These are phyloP conservation scores for Reticulitermes speratus DNA, from an alignment of 1,140 invertebrate genomes.

Conservation along the genomic window DNA sequence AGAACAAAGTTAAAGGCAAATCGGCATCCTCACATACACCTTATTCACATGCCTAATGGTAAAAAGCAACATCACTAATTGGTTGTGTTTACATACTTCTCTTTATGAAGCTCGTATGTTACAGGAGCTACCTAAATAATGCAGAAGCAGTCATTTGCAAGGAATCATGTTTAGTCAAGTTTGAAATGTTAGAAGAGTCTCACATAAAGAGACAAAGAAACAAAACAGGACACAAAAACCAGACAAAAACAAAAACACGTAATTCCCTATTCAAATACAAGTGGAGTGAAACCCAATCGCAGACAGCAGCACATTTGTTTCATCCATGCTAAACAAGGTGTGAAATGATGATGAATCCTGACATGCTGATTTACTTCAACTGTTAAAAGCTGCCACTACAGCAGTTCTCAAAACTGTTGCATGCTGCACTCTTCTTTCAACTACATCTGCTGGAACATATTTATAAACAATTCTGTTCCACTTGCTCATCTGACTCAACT, in stretches of 20 bases:
- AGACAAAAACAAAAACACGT: not conserved
- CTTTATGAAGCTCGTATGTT: too few species aligned
- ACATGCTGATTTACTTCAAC: not conserved
- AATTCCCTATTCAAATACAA: too few species aligned
- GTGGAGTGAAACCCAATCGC: not conserved
- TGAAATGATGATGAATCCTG: not conserved
- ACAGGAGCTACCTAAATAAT: too few species aligned
- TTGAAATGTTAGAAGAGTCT: not conserved
- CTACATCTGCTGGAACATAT: not conserved
- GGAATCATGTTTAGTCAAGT: not conserved
- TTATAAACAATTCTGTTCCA: not conserved
- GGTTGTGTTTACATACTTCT: too few species aligned
- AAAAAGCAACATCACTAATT: too few species aligned
- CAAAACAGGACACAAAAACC: not conserved
- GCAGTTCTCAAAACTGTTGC: not conserved
- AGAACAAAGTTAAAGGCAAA: too few species aligned
- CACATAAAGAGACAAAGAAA: not conserved
- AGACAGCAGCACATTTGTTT: not conserved
- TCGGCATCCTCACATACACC: too few species aligned
- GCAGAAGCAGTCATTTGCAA: not conserved
- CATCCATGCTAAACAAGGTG: not conserved
- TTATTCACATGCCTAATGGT: too few species aligned
- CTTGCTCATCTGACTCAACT: not conserved
- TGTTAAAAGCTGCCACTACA: not conserved
- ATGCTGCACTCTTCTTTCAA: slow-evolving; percentile 14